Conservation (phyloP, 2,888 invertebrate species). For the Apocheima hispidaria region DNA sequence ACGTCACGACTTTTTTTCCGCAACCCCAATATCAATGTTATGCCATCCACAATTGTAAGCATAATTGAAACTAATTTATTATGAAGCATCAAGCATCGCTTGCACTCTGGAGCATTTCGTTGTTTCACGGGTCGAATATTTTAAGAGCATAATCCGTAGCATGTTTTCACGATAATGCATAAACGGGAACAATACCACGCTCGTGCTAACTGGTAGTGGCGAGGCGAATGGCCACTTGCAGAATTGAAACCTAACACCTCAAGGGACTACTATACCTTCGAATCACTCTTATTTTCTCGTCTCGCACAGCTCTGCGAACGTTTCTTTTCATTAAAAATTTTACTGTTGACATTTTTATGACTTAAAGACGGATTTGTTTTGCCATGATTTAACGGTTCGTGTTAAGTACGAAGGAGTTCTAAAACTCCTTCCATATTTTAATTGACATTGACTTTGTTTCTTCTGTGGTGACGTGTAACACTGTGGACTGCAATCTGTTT, state of each 20-base stretch:
- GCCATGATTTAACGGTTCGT: conserved; percentile 49
- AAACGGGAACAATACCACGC: conserved; percentile 42
- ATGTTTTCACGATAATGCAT: conserved; percentile 36
- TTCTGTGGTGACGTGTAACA: conserved; percentile 15
- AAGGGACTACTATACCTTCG: conserved; percentile 52
- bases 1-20: neutral
- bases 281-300: conserved; percentile 66
- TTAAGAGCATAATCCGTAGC: conserved; percentile 20
- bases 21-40: conserved; percentile 29
- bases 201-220: conserved; percentile 42
- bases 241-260: conserved; percentile 62
- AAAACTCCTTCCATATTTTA: conserved; percentile 39
- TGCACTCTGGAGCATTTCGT: neutral
- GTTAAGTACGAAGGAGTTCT: too few species aligned
- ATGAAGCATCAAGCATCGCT: neutral
- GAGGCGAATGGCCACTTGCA: conserved; percentile 61
- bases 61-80: neutral
- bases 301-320: conserved; percentile 54
- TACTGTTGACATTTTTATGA: conserved; percentile 62
- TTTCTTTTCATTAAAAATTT: conserved; percentile 59
- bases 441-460: conserved; percentile 39
- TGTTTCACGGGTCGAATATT: conserved; percentile 7
- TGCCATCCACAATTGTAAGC: too few species aligned
- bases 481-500: conserved; percentile 14
- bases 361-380: conserved; percentile 56